Base-by-base conservation (phyloP, 2,888 invertebrate species). In the Meliscaeva auricollis region DNA sequence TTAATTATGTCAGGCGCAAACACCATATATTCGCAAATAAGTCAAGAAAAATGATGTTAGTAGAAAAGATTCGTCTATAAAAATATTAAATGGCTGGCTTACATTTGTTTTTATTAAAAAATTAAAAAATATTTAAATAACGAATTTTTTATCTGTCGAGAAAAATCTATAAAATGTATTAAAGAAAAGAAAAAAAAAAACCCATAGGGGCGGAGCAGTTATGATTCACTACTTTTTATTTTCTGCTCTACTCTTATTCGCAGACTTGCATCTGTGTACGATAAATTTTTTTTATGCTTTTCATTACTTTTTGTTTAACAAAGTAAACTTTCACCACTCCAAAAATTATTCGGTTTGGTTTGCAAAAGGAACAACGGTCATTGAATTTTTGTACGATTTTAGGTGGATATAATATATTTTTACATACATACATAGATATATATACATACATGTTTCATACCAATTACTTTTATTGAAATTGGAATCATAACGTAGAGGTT, bases 171-270 rank as follows among this genome's bases (percentile, higher is more conserved):
- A 7, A 41, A 60, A n/a, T 41, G 8, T 22, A 5, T 17, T 22
- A n/a, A 20, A 3, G 1, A 15, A 32, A 54, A 9, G 17, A 58
- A 17, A 38, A 62, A 44, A 62, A 15, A 62, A 26, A 26, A 15
- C 17, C 9, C 26, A 62, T 9, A 26, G 60, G 60, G 60, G 60
- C 60, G 60, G 60, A 41, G 9, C 17, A 44, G 44, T 69, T n/a
- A 38, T 50, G 26, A 48, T 76, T 58, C 26, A 41, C 26, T 22
- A n/a, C 11, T 38, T 58, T 74, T 46, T 35, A 9, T 35, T 32
- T 58, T 9, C 46, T 46, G 30, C 30, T 68, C 32, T 44, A 13
- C 11, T 52, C 30, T 58, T 35, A n/a, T 48, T 76, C 52, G 41
- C 44, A 62, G 22, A 38, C 13, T 35, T 26, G 26, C 26, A 26